Conservation (phyloP, 2,113 vertebrate genomes). For the Chloroceryle aenea region DNA sequence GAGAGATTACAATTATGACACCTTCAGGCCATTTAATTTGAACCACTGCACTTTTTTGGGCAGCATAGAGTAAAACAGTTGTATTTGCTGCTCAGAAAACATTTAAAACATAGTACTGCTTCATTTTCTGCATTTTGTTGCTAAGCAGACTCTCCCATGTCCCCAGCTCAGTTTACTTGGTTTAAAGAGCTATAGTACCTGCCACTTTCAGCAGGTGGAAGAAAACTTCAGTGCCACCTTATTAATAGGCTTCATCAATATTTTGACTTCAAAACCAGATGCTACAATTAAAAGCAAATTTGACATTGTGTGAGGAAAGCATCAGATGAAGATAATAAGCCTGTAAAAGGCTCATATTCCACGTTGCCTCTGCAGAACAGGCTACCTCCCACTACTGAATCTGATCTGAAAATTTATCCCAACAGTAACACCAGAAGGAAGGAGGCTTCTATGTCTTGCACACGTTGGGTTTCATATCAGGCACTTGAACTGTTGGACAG, state of each 20-base stretch:
- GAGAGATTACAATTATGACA: constrained; percentile 32
- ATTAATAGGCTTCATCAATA: not conserved
- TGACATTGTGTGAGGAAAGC: constrained; percentile 37
- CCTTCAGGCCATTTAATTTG: constrained; percentile 34
- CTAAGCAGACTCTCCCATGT: constrained; percentile 18
- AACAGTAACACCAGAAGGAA: constrained; percentile 63
- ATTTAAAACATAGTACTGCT: not conserved
- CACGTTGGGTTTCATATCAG: constrained; percentile 78
- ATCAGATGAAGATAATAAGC: constrained; percentile 51
- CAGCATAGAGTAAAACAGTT: constrained; percentile 52
- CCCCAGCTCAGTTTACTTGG: constrained; percentile 35
- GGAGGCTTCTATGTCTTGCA: constrained; percentile 63
- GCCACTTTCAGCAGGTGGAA: not conserved
- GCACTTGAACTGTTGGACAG: constrained; percentile 82
- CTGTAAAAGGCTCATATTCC: not conserved
- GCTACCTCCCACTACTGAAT: constrained; percentile 33
- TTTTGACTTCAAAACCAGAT: constrained; percentile 43
- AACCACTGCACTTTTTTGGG: constrained; percentile 60
- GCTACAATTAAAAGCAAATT: constrained; percentile 55
- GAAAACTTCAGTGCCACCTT: constrained; percentile 45
- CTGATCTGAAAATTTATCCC: constrained; percentile 41
- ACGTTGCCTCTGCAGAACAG: constrained; percentile 28
- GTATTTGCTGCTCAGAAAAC: constrained; percentile 53
- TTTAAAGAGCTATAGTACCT: constrained; percentile 1
- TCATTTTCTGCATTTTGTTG: constrained; percentile 17